phyloP scores from a whole-genome alignment of 2,113 vertebrate species.

The Isichthys henryi region DNA sequence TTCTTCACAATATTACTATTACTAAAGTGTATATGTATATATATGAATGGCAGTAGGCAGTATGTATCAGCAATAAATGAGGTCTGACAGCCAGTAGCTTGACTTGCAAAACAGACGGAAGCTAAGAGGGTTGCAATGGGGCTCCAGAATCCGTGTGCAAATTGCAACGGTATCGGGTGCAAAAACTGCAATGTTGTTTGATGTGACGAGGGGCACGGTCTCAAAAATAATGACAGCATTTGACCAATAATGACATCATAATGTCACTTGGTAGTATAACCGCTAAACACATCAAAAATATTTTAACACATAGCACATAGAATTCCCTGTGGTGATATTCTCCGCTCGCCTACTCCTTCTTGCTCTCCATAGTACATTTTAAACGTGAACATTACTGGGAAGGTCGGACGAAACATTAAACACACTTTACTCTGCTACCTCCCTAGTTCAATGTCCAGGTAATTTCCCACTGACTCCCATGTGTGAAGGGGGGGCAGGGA shows the following conservation, averaged over 20 bases:
- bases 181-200: too few species aligned
- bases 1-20: not conserved
- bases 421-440: not conserved
- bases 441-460: not conserved
- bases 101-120: not conserved
- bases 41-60: not conserved
- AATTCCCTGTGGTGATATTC: not conserved
- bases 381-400: not conserved
- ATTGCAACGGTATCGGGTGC: not conserved
- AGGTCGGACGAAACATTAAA: not conserved
- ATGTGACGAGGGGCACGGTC: not conserved
- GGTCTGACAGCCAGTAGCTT: not conserved
- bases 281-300: not conserved
- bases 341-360: too few species aligned
- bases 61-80: not conserved
- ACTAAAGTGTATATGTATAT: too few species aligned
- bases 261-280: not conserved
- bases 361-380: not conserved
- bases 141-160: not conserved
- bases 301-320: not conserved
- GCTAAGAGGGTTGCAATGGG: not conserved
- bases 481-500: not conserved
- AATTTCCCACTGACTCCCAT: not conserved
- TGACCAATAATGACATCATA: not conserved
- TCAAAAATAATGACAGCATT: not conserved